Evolutionary conservation across 2,888 invertebrate genomes (phyloP).

Genomic region (Chrysolina haemoptera): DNA sequence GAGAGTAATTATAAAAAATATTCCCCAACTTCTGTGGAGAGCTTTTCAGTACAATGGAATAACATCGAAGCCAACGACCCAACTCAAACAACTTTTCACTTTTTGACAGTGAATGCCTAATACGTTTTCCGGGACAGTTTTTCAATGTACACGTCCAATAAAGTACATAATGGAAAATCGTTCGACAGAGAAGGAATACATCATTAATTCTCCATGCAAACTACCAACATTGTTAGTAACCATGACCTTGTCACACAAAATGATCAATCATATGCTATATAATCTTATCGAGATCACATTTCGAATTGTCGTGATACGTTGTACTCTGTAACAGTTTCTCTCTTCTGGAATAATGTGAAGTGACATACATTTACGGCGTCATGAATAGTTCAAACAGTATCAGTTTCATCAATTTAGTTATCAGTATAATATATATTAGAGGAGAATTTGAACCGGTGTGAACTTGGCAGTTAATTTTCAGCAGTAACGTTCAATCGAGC

Average conservation of each 20-base stretch:
- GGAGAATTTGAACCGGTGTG: too few species aligned
- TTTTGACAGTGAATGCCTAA: background rate
- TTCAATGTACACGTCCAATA: background rate
- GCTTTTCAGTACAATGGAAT: too few species aligned
- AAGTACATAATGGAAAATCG: background rate
- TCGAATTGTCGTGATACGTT: background rate
- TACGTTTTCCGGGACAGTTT: background rate
- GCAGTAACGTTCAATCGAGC: too few species aligned
- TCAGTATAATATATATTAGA: too few species aligned
- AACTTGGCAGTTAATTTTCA: too few species aligned
- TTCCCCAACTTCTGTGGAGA: too few species aligned
- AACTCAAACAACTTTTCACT: background rate
- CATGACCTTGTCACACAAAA: constrained; percentile 7
- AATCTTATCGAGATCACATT: background rate
- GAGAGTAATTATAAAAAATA: too few species aligned
- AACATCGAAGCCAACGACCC: background rate
- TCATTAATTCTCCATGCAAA: background rate
- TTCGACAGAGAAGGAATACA: background rate
- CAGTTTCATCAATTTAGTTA: too few species aligned
- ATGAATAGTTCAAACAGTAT: background rate
- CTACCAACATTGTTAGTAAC: background rate
- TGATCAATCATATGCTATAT: background rate
- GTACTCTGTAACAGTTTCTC: background rate
- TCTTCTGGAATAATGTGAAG: background rate
- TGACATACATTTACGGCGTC: too few species aligned